phyloP scores from a whole-genome alignment of 2,888 invertebrate genomes.

The Cordilura impudica region DNA sequence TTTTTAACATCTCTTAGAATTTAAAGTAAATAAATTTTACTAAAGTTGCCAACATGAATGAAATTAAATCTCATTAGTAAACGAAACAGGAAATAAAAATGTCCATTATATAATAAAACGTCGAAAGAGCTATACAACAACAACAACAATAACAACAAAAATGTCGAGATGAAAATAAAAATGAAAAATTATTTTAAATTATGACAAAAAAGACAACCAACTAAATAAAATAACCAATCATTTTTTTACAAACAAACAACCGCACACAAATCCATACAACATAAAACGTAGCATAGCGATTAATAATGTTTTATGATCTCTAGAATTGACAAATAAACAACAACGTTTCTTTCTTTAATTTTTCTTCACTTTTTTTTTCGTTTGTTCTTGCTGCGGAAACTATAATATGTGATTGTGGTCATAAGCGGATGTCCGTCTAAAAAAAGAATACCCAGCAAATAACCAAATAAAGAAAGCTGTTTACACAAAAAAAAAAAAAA shows the following conservation, averaged over 20 bases:
- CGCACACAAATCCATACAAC: neutral
- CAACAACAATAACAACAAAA: slow-evolving; percentile 7
- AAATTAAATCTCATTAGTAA: slow-evolving; percentile 57
- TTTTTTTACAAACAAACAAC: slow-evolving; percentile 35
- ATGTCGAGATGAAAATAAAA: slow-evolving; percentile 36
- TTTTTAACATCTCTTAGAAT: slow-evolving; percentile 20
- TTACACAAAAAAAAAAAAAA: neutral
- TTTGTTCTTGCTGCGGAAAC: slow-evolving; percentile 36
- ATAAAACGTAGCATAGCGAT: slow-evolving; percentile 48
- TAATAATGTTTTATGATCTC: slow-evolving; percentile 61
- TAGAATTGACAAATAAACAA: neutral
- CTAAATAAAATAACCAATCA: slow-evolving; percentile 60
- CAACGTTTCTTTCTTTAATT: neutral
- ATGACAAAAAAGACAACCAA: slow-evolving; percentile 33
- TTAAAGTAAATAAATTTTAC: slow-evolving; percentile 1
- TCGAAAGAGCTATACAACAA: slow-evolving; percentile 31
- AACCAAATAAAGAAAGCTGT: no score
- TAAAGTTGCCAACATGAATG: slow-evolving; percentile 12
- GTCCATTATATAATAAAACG: slow-evolving; percentile 56
- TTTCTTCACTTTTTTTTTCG: neutral
- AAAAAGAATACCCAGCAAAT: slow-evolving; percentile 18
- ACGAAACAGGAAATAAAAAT: slow-evolving; percentile 59
- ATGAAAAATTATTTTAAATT: slow-evolving; percentile 61
- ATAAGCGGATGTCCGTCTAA: slow-evolving; percentile 58
- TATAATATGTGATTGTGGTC: slow-evolving; percentile 61